These are phyloP conservation scores for Phodopus roborovskii DNA, from an alignment of 2,113 vertebrate species.

Conservation along the genomic window DNA sequence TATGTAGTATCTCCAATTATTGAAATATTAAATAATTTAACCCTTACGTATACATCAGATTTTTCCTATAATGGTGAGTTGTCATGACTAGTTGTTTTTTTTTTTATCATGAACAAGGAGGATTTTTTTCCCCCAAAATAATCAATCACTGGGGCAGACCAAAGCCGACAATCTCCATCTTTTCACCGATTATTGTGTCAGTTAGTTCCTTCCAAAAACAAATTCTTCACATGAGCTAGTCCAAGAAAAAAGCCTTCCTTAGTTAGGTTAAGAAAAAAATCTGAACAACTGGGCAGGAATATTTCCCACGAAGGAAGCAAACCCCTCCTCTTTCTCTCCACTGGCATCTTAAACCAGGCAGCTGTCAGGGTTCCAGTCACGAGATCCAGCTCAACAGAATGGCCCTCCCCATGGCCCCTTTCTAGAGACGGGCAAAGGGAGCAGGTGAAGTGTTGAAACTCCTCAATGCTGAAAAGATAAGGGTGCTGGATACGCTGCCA, in stretches of 20 bases:
- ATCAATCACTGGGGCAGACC: slow-evolving; percentile 25
- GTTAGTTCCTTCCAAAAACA: slow-evolving; percentile 20
- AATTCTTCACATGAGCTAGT: neutral
- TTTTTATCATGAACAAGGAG: neutral
- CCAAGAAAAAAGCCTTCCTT: slow-evolving; percentile 3
- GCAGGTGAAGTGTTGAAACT: slow-evolving; percentile 48
- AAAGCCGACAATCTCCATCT: slow-evolving; percentile 24
- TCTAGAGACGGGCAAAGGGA: slow-evolving; percentile 67
- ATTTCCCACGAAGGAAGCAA: slow-evolving; percentile 55
- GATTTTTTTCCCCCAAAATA: slow-evolving; percentile 39
- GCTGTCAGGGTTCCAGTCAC: neutral
- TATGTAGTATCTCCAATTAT: neutral
- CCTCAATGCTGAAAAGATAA: slow-evolving; percentile 56
- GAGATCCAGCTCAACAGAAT: slow-evolving; percentile 54
- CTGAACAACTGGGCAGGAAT: neutral
- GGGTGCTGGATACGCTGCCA: slow-evolving; percentile 24
- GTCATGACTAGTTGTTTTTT: neutral
- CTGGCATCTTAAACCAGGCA: slow-evolving; percentile 22
- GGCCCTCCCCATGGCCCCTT: neutral
- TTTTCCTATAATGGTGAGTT: slow-evolving; percentile 58
- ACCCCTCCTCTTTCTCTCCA: slow-evolving; percentile 4
- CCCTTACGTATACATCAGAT: slow-evolving; percentile 8
- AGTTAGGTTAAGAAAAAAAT: neutral
- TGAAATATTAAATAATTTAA: slow-evolving; percentile 54
- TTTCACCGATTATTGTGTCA: neutral